A percentile compares a stretch with the other conserved stretches of the same genome.
phyloP scores from a whole-genome alignment of 2,797 vertebrate species.

The Malurus leucopterus region DNA sequence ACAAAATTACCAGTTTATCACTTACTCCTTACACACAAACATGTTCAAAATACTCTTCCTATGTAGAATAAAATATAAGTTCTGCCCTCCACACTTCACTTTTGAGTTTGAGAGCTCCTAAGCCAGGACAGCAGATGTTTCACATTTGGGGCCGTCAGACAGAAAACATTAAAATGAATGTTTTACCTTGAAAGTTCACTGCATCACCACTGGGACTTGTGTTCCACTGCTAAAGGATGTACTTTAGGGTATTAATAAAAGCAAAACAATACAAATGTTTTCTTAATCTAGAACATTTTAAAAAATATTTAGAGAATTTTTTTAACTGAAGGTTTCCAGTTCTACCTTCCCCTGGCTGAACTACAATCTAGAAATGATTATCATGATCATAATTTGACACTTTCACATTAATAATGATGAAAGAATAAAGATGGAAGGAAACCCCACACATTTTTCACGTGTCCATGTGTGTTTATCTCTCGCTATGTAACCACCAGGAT shows the following conservation, averaged over 20 bases:
- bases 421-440: background rate
- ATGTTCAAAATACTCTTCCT: background rate
- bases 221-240: background rate
- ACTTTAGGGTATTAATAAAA: background rate
- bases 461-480: background rate
- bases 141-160: background rate
- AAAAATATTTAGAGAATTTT: background rate
- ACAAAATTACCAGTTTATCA: background rate
- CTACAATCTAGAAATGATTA: background rate
- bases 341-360: background rate
- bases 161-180: background rate
- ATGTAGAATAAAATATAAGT: background rate
- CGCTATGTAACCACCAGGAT: background rate
- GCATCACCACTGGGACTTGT: background rate
- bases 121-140: background rate
- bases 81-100: background rate
- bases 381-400: background rate
- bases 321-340: background rate
- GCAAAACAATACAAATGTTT: background rate
- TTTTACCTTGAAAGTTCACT: background rate
- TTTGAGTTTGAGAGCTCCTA: background rate
- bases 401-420: background rate
- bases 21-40: background rate
- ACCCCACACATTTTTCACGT: background rate
- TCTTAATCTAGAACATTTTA: background rate